These are phyloP conservation scores for Pardalotus punctatus DNA, from an alignment of 2,113 vertebrate genomes.

Conservation along the genomic window DNA sequence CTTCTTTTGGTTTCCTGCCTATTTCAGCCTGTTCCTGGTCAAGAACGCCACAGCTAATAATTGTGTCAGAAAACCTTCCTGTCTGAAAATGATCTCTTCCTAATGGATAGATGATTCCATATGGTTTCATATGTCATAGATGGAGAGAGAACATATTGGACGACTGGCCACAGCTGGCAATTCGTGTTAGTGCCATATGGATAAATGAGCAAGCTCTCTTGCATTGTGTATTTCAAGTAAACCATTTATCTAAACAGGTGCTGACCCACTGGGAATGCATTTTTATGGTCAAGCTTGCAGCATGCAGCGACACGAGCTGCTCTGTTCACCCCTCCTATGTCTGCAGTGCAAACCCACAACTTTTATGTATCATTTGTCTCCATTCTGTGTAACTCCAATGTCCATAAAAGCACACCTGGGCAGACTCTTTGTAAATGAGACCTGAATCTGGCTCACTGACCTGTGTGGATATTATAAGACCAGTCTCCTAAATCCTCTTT, in stretches of 20 bases:
- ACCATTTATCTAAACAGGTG: conserved; percentile 62
- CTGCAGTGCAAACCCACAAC: not conserved
- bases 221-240: conserved; percentile 38
- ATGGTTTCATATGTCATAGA: conserved; percentile 62
- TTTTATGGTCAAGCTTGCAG: conserved; percentile 10
- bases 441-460: not conserved
- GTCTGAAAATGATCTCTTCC: conserved; percentile 65
- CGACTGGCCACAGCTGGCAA: conserved; percentile 62
- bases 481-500: not conserved
- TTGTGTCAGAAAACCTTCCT: conserved; percentile 48
- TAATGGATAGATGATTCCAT: conserved; percentile 65
- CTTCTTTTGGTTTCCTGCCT: not conserved
- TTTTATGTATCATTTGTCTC: not conserved
- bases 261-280: conserved; percentile 26
- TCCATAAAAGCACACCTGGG: conserved; percentile 13
- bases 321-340: not conserved
- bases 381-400: not conserved
- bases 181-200: conserved; percentile 62
- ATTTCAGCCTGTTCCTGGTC: conserved; percentile 26
- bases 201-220: not conserved
- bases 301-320: rapidly evolving
- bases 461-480: not conserved
- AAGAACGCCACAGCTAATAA: conserved; percentile 30
- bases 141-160: conserved; percentile 49
- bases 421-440: not conserved